Evolutionary conservation across 2,888 invertebrate species (phyloP).

Genomic region (Idaea biselata): DNA sequence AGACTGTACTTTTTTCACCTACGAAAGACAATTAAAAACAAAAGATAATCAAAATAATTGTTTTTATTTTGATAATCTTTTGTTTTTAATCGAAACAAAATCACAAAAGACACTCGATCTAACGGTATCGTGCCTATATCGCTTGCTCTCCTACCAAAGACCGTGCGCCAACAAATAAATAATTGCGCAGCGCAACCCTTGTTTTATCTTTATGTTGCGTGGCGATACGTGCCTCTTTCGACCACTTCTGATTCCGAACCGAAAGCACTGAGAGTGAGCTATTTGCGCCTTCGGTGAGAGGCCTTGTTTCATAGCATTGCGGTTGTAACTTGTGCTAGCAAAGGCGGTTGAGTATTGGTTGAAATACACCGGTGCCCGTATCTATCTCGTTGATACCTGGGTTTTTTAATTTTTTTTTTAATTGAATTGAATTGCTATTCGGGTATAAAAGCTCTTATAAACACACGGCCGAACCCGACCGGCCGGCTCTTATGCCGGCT

Average conservation of each 20-base stretch:
- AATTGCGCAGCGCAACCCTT: constrained; percentile 38
- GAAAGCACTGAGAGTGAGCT: background rate
- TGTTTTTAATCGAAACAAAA: background rate
- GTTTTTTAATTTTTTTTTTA: too few relatives aligned
- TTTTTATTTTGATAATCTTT: too few relatives aligned
- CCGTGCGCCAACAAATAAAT: constrained; percentile 34
- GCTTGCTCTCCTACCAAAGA: constrained; percentile 15
- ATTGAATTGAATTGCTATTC: too few relatives aligned
- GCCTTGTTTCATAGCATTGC: background rate
- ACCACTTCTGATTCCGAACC: background rate
- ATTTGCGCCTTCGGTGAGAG: background rate
- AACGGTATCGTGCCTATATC: constrained; percentile 2
- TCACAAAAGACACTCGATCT: background rate
- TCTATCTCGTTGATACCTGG: too few relatives aligned
- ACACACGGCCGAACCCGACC: too few relatives aligned
- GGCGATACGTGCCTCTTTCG: constrained; percentile 20
- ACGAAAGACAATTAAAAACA: too few relatives aligned
- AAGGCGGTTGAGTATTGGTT: background rate
- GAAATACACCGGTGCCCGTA: too few relatives aligned
- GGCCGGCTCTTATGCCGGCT: too few relatives aligned
- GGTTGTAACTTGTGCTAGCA: background rate
- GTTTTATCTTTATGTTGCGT: constrained; percentile 39
- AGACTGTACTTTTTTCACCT: too few relatives aligned
- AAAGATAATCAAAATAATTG: too few relatives aligned
- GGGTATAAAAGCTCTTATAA: too few relatives aligned